Evolutionary conservation across 2,113 vertebrate species (phyloP), one percentile per base, ranked within the genome.

Genomic region (Rissa tridactyla): DNA sequence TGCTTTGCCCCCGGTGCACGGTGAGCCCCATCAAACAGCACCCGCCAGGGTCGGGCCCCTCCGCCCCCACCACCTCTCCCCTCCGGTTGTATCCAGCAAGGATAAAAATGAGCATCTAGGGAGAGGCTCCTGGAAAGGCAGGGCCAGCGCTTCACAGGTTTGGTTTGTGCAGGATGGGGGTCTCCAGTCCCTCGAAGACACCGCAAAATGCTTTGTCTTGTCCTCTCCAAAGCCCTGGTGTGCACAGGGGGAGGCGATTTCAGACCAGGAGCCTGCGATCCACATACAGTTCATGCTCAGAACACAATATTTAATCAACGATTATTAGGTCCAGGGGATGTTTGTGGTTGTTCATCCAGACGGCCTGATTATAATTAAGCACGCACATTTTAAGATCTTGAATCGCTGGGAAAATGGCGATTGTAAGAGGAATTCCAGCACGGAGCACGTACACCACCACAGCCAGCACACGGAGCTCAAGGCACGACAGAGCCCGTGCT

Each of bases 351-450:
- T 62, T 95, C 80, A 84, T 64, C 64, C 72, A 90, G 26, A 46
- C 7, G 7, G 80, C 21, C 60, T 92, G 61, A 81, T 93, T 83
- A 61, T 84, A 84, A 97, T 87, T 71, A 96, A 94, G 64, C 46
- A 78, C 30, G 82, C 22, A 17, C 11, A 57, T 64, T 89, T 66
- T 40, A 73, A 92, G 65, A 82, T 34, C 52, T 75, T 73, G 47
- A 61, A 60, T 86, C 0, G 0, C 61, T 79, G 40, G 44, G 52
- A 89, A 82, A 76, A 79, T 9, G 38, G 52, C 17, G 62, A 60
- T 32, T 64, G 9, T 38, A 76, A 80, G 75, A 90, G 70, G 61
- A 92, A 89, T 81, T 83, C 79, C 44, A 65, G 80, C 54, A 58
- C 4, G 17, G 30, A 88, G 73, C 79, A 76, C 21, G 2, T 79